Conservation (phyloP, 92 coral and sea anemone genomes). For the Virgularia gustaviana region DNA sequence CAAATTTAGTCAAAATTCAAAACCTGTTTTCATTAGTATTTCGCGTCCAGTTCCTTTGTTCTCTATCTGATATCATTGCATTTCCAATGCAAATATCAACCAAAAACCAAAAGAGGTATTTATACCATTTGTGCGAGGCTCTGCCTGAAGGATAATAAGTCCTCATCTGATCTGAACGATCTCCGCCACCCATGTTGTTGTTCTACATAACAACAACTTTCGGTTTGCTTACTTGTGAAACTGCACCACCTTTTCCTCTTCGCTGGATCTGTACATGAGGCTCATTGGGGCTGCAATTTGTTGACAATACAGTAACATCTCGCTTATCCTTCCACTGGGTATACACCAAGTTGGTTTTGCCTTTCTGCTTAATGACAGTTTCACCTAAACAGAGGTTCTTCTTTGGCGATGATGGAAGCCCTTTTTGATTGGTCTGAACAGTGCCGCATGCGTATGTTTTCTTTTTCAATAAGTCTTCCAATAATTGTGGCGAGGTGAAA, state of each 20-base stretch:
- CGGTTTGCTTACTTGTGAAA: background rate
- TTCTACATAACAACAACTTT: too few species aligned
- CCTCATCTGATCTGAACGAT: conserved; percentile 42
- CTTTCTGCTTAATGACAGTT: conserved; percentile 31
- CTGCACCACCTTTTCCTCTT: background rate
- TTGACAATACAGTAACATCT: conserved; percentile 49
- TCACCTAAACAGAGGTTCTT: conserved; percentile 49
- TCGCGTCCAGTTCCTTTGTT: background rate
- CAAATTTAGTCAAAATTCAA: background rate
- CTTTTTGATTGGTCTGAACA: conserved; percentile 49
- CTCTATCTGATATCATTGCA: background rate
- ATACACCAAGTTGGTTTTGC: conserved; percentile 24
- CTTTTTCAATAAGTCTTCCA: conserved; percentile 52
- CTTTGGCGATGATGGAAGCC: conserved; percentile 43
- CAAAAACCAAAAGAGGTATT: conserved; percentile 54
- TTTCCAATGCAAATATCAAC: conserved; percentile 48
- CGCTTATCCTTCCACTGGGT: conserved; percentile 59
- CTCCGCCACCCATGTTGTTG: conserved; percentile 48
- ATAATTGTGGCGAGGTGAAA: conserved; percentile 40
- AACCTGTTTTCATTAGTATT: background rate
- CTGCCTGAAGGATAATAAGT: conserved; percentile 36
- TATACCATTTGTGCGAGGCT: conserved; percentile 50
- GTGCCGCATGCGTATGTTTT: conserved; percentile 54
- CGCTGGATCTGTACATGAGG: conserved; percentile 35
- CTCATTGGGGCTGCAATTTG: conserved; percentile 46